A percentile compares a stretch with the other conserved stretches of the same genome.
Evolutionary conservation across 2,888 invertebrate species (phyloP).

Genomic region (Chalcosyrphus nemorum): DNA sequence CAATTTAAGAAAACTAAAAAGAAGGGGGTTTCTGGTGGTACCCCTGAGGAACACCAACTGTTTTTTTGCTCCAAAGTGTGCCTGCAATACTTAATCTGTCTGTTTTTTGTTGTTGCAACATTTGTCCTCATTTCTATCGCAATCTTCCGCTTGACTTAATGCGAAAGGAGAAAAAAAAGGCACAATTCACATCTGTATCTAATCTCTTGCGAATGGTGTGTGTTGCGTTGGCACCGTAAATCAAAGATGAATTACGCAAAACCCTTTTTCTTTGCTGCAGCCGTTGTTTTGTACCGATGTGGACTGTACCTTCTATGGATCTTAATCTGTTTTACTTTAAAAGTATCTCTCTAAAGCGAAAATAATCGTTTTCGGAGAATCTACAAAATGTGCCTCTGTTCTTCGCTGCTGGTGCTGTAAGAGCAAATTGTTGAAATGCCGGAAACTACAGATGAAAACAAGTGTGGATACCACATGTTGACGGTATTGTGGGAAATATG

Average conservation of each 20-base stretch:
- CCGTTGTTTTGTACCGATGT: not conserved
- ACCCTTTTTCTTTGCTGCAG: constrained; percentile 6
- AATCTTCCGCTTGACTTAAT: not conserved
- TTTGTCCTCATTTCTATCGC: not conserved
- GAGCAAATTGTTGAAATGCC: constrained; percentile 24
- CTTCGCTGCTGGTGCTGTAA: not conserved
- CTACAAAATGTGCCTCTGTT: constrained; percentile 19
- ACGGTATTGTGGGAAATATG: not conserved
- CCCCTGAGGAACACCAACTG: not conserved
- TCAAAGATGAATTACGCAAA: constrained; percentile 32
- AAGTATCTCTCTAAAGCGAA: not conserved
- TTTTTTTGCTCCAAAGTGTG: no score
- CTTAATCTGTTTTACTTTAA: not conserved
- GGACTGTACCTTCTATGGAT: not conserved
- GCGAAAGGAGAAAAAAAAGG: not conserved
- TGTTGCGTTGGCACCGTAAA: constrained; percentile 9
- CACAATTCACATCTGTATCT: constrained; percentile 13
- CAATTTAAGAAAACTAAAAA: no score
- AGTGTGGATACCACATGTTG: constrained; percentile 31
- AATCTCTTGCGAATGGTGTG: constrained; percentile 1
- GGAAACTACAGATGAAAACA: constrained; percentile 12
- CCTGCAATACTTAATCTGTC: no score
- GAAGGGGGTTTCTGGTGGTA: not conserved
- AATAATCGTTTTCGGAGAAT: constrained; percentile 39
- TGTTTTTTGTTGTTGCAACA: not conserved